Percentiles rank a stretch among this genome's conserved stretches.
Evolutionary conservation across 1,140 invertebrate genomes (phyloP).

Genomic region (Drosophila tropicalis): DNA sequence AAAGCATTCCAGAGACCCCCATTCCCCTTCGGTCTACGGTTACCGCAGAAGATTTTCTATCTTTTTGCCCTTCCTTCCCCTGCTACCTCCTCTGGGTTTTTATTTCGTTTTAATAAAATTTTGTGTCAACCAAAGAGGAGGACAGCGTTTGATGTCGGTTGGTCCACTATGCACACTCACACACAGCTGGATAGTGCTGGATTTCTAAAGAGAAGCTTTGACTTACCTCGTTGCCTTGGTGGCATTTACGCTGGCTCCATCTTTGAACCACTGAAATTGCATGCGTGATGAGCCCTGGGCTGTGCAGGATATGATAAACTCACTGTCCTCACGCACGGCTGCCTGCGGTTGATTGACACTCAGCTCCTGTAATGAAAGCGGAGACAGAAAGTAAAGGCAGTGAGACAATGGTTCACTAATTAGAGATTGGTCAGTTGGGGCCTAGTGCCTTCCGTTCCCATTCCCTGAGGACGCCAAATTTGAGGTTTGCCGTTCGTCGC

Average conservation of each 20-base stretch:
- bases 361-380: constrained; percentile 84
- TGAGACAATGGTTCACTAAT: constrained; percentile 67
- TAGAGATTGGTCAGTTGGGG: constrained; percentile 37
- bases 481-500: constrained; percentile 59
- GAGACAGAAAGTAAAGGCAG: constrained; percentile 14
- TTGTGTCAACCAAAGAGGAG: not conserved
- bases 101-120: constrained; percentile 59
- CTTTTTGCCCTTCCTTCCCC: not conserved
- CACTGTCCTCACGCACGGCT: constrained; percentile 88
- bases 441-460: not conserved
- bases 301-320: constrained; percentile 90
- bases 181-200: not conserved
- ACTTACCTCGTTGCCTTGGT: constrained; percentile 88
- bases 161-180: not conserved
- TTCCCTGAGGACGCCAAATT: not conserved
- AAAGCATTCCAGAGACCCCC: constrained; percentile 7
- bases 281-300: constrained; percentile 90
- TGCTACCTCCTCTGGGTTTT: constrained; percentile 13
- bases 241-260: constrained; percentile 89
- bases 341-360: constrained; percentile 85
- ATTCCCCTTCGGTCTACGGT: not conserved
- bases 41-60: not conserved
- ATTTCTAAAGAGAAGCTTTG: not conserved
- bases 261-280: constrained; percentile 92
- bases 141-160: constrained; percentile 5